Evolutionary conservation across 2,797 vertebrate species (phyloP), one percentile per base, ranked within the genome.

Genomic region (Choloepus didactylus): DNA sequence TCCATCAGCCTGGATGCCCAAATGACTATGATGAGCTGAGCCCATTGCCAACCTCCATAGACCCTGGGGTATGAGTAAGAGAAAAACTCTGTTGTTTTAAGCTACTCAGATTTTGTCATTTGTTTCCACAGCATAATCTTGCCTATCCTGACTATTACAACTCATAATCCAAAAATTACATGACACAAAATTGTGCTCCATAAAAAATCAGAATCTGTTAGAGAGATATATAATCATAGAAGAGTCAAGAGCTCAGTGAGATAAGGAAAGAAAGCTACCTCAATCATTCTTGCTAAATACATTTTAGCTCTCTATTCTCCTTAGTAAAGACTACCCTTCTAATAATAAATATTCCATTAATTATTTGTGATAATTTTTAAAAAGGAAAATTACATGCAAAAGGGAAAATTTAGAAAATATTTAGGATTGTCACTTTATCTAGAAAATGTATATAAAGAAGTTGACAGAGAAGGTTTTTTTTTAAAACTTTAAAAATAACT

Each of bases 401-500:
- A 11, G 60, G 7, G 67, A 95, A 80, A 82, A 8, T 69, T 85
- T 51, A 46, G 16, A 70, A 95, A 93, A 85, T 54, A 73, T 66
- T 6, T 80, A 56, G 38, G 25, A 77, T 86, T 66, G 6, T 69
- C 6, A 83, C 16, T 90, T 87, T 83, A 79, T 76, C 60, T 46
- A 93, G 38, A 94, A 94, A 89, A 60, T 76, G 29, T 83, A 44
- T 87, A 67, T 88, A 69, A 90, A 75, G 19, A 83, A 85, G 6
- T 67, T 81, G 14, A 60, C 10, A 79, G 59, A 62, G 31, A 5
- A 75, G 9, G 35, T 35, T 35, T 81, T 88, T n/a, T 70, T 90
- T 84, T 49, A 14, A 87, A 89, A 92, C 41, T 12, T 5, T 82
- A 44, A 5, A 93, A 89, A 94, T 80, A 87, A 93, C 67, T 93